Conservation (phyloP, 2,113 vertebrate genomes). For the Mirounga angustirostris region DNA sequence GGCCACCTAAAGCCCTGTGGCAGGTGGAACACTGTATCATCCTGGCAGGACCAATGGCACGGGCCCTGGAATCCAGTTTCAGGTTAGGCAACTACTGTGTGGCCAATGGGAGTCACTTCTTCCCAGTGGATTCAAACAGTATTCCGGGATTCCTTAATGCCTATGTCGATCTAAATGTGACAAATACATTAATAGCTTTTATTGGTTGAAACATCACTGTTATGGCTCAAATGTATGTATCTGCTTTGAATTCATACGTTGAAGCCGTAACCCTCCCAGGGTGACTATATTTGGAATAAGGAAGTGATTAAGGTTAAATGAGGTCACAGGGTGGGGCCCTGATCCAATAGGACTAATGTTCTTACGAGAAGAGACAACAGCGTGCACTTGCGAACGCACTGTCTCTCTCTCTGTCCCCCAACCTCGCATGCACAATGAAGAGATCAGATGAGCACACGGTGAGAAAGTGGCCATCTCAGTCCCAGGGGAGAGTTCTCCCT, state of each 20-base stretch:
- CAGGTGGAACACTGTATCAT: too few relatives aligned
- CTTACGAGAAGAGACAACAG: neutral
- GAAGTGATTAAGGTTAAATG: neutral
- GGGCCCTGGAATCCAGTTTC: neutral
- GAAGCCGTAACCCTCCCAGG: neutral
- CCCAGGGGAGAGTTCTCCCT: neutral
- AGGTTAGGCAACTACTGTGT: neutral
- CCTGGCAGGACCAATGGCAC: neutral
- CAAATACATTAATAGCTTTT: neutral
- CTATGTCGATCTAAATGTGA: neutral
- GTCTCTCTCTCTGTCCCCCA: rapidly evolving
- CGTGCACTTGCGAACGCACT: too few relatives aligned
- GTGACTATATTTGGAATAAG: neutral
- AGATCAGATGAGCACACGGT: neutral
- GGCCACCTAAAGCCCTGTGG: neutral
- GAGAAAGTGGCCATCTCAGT: neutral
- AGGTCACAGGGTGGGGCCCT: neutral
- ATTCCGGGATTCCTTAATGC: neutral
- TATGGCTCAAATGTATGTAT: neutral
- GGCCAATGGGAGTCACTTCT: neutral
- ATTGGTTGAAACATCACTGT: neutral
- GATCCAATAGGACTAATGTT: neutral
- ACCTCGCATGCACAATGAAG: neutral
- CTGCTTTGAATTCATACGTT: neutral
- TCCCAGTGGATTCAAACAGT: neutral